Evolutionary conservation across 2,888 invertebrate genomes (phyloP), one percentile per base, ranked within the genome.

Genomic region (Idaea biselata): DNA sequence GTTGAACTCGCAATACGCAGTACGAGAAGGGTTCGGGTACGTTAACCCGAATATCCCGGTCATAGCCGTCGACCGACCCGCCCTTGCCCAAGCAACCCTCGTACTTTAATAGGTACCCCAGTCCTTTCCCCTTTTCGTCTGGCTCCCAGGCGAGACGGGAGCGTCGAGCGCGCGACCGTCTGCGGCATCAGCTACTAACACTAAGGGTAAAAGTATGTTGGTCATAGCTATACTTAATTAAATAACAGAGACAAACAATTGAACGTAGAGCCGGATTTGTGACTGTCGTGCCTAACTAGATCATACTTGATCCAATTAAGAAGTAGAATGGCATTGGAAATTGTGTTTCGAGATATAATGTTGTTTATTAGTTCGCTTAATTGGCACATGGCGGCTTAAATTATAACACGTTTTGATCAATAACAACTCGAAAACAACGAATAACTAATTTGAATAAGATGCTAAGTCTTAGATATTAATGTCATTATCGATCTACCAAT

Each of bases 61-160:
- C 78, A 71, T 62, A 73, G 76, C 60, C 74, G 66, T 60, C 71
- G 71, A 66, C 68, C 56, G 18, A 71, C 64, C 72, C 77, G 78
- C 79, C 80, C 81, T 79, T 77, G 74, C 79, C 77, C 79, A 67
- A 75, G 71, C 75, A 77, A 78, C 80, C 80, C 80, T 78, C 74
- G 70, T 81, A 80, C 73, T 74, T 77, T 73, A 74, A 81, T 82
- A 80, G 44, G 44, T 44, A 44, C 44, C n/a, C 44, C 81, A 73
- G 81, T 79, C 80, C 82, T 81, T 77, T 77, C 82, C 80, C 77
- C 73, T 77, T 74, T 71, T 70, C 71, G 66, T 69, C 69, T 65
- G 65, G 75, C 75, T 73, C 75, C 73, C 79, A 79, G 74, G 75
- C 80, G 70, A 73, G 72, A 74, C 77, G 71, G 73, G 73, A 71